Base-by-base conservation (phyloP, 2,888 invertebrate species). In the Crepidodera aurea region DNA sequence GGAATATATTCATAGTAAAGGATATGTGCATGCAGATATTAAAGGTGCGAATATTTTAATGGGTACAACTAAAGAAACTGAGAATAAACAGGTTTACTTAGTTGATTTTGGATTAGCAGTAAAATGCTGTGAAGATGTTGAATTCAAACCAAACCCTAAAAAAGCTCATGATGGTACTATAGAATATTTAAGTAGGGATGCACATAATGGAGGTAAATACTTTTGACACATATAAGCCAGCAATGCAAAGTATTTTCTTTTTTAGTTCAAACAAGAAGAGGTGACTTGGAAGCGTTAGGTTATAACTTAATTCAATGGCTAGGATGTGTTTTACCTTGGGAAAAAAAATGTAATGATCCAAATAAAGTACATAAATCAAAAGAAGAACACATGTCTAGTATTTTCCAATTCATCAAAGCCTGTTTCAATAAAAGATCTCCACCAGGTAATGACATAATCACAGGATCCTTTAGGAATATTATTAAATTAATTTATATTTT, bases 101-200 rank as follows among this genome's bases (percentile, higher is more conserved):
- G 92, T 98, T 0, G 98, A 99, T 83, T 99, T 91, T 82, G 98
- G 98, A 0, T 83, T 98, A 34, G 96, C 95, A 0, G 87, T 88
- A 10, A 88, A 88, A 69, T 91, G 87, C 70, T 86, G 86, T 1
- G 89, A 88, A 0, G 76, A 72, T 3, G 91, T 91, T 73, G 90
- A 90, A 60, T 95, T 92, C 78, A 93, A 93, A 78, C 89, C 91
- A 0, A 94, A 98, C 81, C 92, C 93, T 0, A 93, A 93, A 72
- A 91, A 90, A 78, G 96, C 95, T 65, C 98, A 99, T 78, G 93
- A 99, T 80, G 99, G 99, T 0, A 99, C 99, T 0, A 91, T 97
- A 64, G 96, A 98, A 77, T 99, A 96, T 78, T 94, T 96, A 0
- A 97, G 97, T 70, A 84, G 94, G 63, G 99, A 99, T 84, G 97